Conservation (phyloP, 2,888 invertebrate genomes). For the Lepetodrilus schrolli region DNA sequence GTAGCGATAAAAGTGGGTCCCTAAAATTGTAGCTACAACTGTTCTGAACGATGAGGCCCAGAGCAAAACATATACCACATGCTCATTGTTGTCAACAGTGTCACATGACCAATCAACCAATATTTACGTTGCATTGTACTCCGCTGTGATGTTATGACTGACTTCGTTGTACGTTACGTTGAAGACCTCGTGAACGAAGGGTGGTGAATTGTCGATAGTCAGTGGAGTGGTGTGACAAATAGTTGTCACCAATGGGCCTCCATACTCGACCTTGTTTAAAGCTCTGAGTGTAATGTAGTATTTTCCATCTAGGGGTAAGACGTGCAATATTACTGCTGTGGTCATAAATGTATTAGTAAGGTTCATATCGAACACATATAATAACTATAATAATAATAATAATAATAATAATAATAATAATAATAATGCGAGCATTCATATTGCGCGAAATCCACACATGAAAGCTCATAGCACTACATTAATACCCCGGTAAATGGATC, state of each 20-base stretch:
- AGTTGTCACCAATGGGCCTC: slow-evolving; percentile 58
- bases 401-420: too few species aligned
- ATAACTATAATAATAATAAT: too few species aligned
- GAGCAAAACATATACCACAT: neutral
- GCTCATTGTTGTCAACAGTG: neutral
- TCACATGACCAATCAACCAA: neutral
- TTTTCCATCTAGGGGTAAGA: slow-evolving; percentile 62
- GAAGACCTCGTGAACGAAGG: slow-evolving; percentile 56
- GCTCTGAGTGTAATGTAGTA: slow-evolving; percentile 60
- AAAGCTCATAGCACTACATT: too few species aligned
- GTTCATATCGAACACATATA: too few species aligned
- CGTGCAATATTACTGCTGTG: too few species aligned
- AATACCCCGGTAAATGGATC: too few species aligned
- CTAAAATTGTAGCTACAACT: too few species aligned
- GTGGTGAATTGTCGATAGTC: slow-evolving; percentile 58
- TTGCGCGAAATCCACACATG: too few species aligned
- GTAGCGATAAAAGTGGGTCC: too few species aligned
- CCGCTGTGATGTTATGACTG: slow-evolving; percentile 42
- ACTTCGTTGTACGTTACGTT: slow-evolving; percentile 60
- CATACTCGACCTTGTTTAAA: slow-evolving; percentile 61
- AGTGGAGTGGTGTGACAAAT: slow-evolving; percentile 60
- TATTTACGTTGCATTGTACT: slow-evolving; percentile 60
- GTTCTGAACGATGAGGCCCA: neutral
- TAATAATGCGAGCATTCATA: too few species aligned
- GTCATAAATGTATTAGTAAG: too few species aligned